These are phyloP conservation scores for Poecilus cupreus DNA, from an alignment of 2,888 invertebrate genomes.

Conservation along the genomic window DNA sequence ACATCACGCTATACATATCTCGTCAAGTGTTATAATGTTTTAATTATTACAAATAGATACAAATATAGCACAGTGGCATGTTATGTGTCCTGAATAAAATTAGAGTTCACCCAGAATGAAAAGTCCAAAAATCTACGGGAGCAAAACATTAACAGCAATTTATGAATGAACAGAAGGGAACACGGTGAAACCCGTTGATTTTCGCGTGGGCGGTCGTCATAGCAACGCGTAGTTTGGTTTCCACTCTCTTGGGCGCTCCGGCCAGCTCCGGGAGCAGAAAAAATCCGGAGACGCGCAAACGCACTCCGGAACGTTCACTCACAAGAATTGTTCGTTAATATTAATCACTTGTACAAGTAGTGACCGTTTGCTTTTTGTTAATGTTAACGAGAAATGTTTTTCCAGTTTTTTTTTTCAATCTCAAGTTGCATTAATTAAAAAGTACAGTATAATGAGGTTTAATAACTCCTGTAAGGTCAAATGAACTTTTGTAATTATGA, in stretches of 20 bases:
- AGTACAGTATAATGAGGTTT: neutral
- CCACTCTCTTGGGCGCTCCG: slow-evolving; percentile 29
- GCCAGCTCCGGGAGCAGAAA: neutral
- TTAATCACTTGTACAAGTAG: neutral
- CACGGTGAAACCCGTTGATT: slow-evolving; percentile 11
- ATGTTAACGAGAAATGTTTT: neutral
- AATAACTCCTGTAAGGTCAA: neutral
- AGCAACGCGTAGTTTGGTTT: slow-evolving; percentile 45
- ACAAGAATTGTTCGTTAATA: neutral
- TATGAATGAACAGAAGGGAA: slow-evolving; percentile 51
- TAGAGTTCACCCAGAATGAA: neutral
- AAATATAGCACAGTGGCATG: too few species aligned
- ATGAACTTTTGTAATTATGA: neutral
- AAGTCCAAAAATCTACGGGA: neutral
- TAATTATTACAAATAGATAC: too few species aligned
- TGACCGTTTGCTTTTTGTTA: neutral
- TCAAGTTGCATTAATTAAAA: neutral
- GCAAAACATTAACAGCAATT: slow-evolving; percentile 42
- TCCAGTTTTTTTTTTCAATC: neutral
- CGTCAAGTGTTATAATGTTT: too few species aligned
- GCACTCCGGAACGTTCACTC: neutral
- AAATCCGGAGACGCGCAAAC: neutral
- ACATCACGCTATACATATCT: too few species aligned
- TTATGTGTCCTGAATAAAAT: neutral
- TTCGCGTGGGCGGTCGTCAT: slow-evolving; percentile 49